Conservation (phyloP, 37 sponge, comb jelly and placozoan species). For the Spongilla lacustris region DNA sequence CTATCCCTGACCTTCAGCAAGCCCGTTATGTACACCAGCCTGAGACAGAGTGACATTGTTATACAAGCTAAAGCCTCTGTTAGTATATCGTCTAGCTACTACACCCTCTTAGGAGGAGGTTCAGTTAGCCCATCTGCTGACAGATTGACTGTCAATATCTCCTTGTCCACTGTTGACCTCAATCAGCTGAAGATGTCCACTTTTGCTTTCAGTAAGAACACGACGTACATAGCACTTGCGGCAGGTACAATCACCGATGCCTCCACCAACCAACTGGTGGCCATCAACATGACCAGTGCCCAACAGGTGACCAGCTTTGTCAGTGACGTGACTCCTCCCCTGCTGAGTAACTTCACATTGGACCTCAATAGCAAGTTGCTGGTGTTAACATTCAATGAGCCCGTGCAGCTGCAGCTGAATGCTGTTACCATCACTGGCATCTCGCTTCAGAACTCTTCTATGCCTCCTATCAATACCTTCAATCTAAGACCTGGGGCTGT, state of each 20-base stretch:
- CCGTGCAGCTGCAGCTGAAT: conserved; percentile 62
- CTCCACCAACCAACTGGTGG: conserved; percentile 46
- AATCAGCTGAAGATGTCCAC: conserved; percentile 58
- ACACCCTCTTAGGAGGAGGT: conserved; percentile 60
- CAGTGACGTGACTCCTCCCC: conserved; percentile 66
- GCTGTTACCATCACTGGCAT: conserved; percentile 62
- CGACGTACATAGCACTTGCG: conserved; percentile 63
- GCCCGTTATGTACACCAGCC: conserved; percentile 45
- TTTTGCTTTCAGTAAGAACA: conserved; percentile 63
- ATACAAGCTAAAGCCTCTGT: conserved; percentile 49
- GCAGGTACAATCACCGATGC: conserved; percentile 60
- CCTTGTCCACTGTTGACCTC: conserved; percentile 58
- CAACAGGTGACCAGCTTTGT: conserved; percentile 32
- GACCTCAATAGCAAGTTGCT: conserved; percentile 65
- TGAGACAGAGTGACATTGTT: conserved; percentile 48
- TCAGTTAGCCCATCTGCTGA: conserved; percentile 35
- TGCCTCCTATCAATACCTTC: neutral
- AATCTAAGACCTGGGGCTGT: neutral
- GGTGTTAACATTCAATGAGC: conserved; percentile 74
- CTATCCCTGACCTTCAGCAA: conserved; percentile 75
- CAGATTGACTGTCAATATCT: conserved; percentile 42
- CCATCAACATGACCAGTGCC: conserved; percentile 37
- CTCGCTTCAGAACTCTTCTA: conserved; percentile 40
- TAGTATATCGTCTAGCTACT: neutral
- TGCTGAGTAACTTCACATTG: conserved; percentile 49